Evolutionary conservation across 1,140 invertebrate species (phyloP), one percentile per base, ranked within the genome.

Genomic region (Cataglyphis hispanica): DNA sequence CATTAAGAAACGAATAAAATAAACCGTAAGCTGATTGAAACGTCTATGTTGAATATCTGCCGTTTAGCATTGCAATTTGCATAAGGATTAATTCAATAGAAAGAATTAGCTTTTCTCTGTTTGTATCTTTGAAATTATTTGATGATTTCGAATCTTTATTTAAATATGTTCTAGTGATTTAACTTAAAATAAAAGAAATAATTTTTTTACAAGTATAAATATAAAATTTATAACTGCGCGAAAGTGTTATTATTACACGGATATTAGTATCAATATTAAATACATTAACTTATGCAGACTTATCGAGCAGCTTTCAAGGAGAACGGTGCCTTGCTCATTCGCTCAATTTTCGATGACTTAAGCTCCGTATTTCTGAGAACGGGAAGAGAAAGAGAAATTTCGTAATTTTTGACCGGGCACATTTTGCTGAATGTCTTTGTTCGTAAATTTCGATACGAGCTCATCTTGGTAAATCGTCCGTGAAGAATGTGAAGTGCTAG

Each of bases 401-500:
- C 19, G n/a, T 56, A 78, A 64, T 64, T 53, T 77, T 27, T 37
- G 5, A 4, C 13, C 13, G n/a, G 4, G 5, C n/a, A 16, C 58
- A 13, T 56, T 19, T 40, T 34, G 34, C 37, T 40, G 31, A 13
- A 80, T 25, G 27, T 22, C 8, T 40, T 27, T 19, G 10, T 40
- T n/a, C 34, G 16, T 53, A 56, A 67, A 19, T 11, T 37, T 16
- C 63, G 64, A 8, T n/a, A 80, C 46, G 5, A 13, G 8, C 13
- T 70, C 34, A 81, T 81, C 61, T 69, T 61, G 67, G 75, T 25
- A 50, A 70, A 88, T 89, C 53, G 67, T 43, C 22, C 2, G 60
- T 74, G 63, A 88, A 60, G 75, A 81, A 88, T 89, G 70, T 43
- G 63, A 58, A 76, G n/a, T 6, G 40, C 27, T 34, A 8, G 11